These are phyloP conservation scores for Troides helena DNA, from an alignment of 2,888 invertebrate species.

Conservation along the genomic window DNA sequence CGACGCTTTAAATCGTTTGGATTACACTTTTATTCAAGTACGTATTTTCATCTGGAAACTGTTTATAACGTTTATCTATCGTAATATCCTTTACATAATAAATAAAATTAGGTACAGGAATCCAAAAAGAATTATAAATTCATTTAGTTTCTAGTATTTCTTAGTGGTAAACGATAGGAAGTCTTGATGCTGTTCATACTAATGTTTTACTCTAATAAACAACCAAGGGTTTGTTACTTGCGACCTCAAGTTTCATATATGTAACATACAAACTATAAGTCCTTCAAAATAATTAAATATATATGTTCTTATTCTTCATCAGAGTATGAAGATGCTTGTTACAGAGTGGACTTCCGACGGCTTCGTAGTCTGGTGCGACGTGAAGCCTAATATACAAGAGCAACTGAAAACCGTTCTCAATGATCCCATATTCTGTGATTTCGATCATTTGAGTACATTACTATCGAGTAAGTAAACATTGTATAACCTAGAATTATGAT, in stretches of 20 bases:
- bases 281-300: background rate
- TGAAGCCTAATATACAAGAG: constrained; percentile 47
- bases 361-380: constrained; percentile 62
- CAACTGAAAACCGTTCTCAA: constrained; percentile 53
- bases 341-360: constrained; percentile 60
- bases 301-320: constrained; percentile 21
- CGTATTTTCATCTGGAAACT: constrained; percentile 28
- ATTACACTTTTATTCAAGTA: constrained; percentile 86
- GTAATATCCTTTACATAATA: background rate
- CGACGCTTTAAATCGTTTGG: constrained; percentile 80
- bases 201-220: background rate
- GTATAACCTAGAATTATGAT: background rate
- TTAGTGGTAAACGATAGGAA: too few species aligned
- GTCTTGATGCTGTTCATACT: background rate
- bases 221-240: background rate
- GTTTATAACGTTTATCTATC: background rate
- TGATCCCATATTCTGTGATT: constrained; percentile 56
- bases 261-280: background rate
- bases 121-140: too few species aligned
- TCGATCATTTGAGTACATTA: constrained; percentile 44
- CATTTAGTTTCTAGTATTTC: too few species aligned
- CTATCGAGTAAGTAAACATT: constrained; percentile 47
- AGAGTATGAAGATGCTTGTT: constrained; percentile 68
- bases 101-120: background rate
- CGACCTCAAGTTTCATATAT: background rate